Evolutionary conservation across 1,140 invertebrate genomes (phyloP), one percentile per base, ranked within the genome.

Genomic region (Platyscapa corneri): DNA sequence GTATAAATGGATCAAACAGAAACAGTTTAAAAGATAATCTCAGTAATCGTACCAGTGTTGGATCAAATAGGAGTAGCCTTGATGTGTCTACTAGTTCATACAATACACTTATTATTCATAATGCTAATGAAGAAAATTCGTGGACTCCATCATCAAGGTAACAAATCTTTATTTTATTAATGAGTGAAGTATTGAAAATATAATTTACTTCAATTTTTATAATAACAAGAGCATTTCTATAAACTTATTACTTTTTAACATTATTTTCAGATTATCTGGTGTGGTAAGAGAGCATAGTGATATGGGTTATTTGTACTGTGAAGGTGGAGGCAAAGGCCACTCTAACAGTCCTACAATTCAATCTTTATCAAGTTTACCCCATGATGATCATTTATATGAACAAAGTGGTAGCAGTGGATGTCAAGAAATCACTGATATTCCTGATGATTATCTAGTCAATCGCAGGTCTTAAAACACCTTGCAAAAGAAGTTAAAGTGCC

Each of bases 341-440:
- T 92, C 93, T 85, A 90, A 93, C 90, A 89, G 94, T 88, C 91
- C 92, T 74, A 93, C 91, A 67, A 92, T 93, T 90, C 93, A 93
- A 70, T 93, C 92, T 14, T 83, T 93, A 60, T 90, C 92, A 53
- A 93, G 89, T 88, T 88, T 92, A 86, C 90, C 90, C 56, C 92
- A 92, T 81, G 93, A 93, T 67, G 93, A 93, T 87, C 92, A 93
- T 84, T 86, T 91, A 56, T 93, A 93, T 56, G 93, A 93, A 34
- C 90, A 93, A 83, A 90, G 90, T 8, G 89, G 90, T 56, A 89
- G 88, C 83, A 91, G 91, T 53, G 92, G 93, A 91, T 91, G 94
- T 94, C 94, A 96, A 92, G 96, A 97, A 93, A 96, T 97, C 87
- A 97, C 96, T 1, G 97, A 97, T 90, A 97, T 97, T 89, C 96